Evolutionary conservation across 2,113 vertebrate species (phyloP), one percentile per base, ranked within the genome.

Genomic region (Lepisosteus oculatus): DNA sequence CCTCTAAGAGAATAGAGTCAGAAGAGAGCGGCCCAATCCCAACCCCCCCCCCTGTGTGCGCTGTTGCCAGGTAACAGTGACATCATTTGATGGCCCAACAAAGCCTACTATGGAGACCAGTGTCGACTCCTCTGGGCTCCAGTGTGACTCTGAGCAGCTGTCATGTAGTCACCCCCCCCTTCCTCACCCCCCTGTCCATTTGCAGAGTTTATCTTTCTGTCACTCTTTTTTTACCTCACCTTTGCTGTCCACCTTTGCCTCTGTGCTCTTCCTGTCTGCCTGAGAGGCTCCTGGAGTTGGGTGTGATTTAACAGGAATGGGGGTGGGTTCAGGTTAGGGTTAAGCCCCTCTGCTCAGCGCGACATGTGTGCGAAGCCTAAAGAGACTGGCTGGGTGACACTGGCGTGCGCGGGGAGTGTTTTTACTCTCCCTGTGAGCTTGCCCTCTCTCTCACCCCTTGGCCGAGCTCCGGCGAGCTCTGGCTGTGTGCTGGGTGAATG

Each of bases 1-100:
- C 55, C 41, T 6, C 14, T 3, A 42, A 44, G 54, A 63, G 64
- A 55, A 43, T 29, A 51, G 47, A 42, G 67, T 14, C 43, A 55
- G 72, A n/a, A 51, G 69, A 13, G 69, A 11, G 44, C 11, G 61
- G 14, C 5, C 14, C 4, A 55, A 41, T 13, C 69, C 69, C 72
- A 69, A 59, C 55, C 54, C 12, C 63, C 63, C 61, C 11, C 42
- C 67, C 68, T 62, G 44, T 71, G 47, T 55, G 61, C 14, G 70
- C 56, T 74, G 70, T 76, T 79, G 72, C 72, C 72, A 71, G 72
- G 69, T 70, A 73, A 78, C 72, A n/a, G 69, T 61, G 56, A 65
- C 70, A 65, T 74, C 73, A 65, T 69, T 70, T 70, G 70, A 44
- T 9, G 61, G n/a, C 56, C 51, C 15, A 67, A 67, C 61, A 56